Conservation (phyloP, 2,797 vertebrate genomes). For the Sebastolobus alascanus region DNA sequence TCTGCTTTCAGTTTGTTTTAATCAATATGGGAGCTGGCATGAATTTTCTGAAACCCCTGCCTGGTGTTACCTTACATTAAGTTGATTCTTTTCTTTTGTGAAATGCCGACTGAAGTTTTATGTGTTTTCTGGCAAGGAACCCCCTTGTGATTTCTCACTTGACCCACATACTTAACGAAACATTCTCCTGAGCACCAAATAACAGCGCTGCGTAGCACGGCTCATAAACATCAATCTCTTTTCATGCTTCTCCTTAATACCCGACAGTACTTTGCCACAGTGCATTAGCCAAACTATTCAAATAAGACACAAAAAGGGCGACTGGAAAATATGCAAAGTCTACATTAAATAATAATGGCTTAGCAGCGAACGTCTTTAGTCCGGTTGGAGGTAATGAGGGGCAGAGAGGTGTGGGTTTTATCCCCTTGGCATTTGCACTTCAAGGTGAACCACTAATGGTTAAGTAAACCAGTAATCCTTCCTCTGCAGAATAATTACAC, state of each 20-base stretch:
- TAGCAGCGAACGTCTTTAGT: conserved; percentile 42
- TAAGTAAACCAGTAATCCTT: conserved; percentile 78
- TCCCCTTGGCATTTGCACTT: conserved; percentile 74
- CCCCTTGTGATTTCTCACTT: conserved; percentile 27
- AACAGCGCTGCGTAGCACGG: neutral
- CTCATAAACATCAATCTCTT: conserved; percentile 54
- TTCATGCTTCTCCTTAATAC: conserved; percentile 46
- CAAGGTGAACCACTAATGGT: conserved; percentile 80
- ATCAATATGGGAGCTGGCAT: neutral
- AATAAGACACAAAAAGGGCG: conserved; percentile 52
- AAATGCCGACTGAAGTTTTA: conserved; percentile 6
- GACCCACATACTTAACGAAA: conserved; percentile 51
- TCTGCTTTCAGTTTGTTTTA: neutral
- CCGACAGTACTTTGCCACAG: conserved; percentile 46
- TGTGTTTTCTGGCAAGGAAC: conserved; percentile 15
- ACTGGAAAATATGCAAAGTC: conserved; percentile 63
- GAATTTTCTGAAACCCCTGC: neutral
- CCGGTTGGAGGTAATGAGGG: conserved; percentile 65
- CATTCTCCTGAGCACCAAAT: conserved; percentile 21
- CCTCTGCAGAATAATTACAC: conserved; percentile 77
- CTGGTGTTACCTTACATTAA: neutral
- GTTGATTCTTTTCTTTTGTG: neutral
- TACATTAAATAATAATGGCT: conserved; percentile 58
- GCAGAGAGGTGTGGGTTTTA: conserved; percentile 61
- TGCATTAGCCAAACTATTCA: conserved; percentile 64